Evolutionary conservation across 2,113 vertebrate species (phyloP).

Genomic region (Daphoenositta chrysoptera): DNA sequence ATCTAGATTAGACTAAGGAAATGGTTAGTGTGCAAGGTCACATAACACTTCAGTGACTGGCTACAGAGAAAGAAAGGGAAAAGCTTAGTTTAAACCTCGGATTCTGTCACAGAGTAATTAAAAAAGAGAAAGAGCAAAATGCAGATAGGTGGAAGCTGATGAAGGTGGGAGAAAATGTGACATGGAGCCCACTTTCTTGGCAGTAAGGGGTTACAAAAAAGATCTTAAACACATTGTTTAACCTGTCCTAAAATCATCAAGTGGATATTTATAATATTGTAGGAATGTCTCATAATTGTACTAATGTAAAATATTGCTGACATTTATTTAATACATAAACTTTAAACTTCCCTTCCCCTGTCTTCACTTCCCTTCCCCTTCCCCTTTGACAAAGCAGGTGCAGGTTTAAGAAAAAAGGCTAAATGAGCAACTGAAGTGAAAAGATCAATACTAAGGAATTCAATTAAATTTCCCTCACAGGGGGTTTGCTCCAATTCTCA

Average conservation of each 20-base stretch:
- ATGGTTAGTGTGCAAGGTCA: not conserved
- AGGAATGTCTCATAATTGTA: not conserved
- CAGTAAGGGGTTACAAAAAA: not conserved
- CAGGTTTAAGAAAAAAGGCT: conserved; percentile 15
- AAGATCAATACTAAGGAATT: conserved; percentile 30
- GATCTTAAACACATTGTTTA: not conserved
- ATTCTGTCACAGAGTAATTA: not conserved
- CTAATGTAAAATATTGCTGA: not conserved
- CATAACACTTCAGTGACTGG: not conserved
- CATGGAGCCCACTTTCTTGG: not conserved
- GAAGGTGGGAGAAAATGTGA: not conserved
- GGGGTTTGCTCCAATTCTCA: conserved; percentile 13
- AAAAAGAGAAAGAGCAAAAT: not conserved
- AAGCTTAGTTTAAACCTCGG: not conserved
- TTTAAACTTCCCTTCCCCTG: not conserved
- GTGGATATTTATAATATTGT: not conserved
- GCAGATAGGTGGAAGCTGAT: not conserved
- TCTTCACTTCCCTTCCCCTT: not conserved
- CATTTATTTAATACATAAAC: not conserved
- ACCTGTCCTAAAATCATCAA: not conserved
- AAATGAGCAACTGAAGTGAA: conserved; percentile 13
- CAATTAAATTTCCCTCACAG: conserved; percentile 34
- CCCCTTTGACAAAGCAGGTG: not conserved
- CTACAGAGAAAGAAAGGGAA: not conserved
- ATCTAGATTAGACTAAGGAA: not conserved